Conservation (phyloP, 2,797 vertebrate species). For the Cichlasoma orientale region DNA sequence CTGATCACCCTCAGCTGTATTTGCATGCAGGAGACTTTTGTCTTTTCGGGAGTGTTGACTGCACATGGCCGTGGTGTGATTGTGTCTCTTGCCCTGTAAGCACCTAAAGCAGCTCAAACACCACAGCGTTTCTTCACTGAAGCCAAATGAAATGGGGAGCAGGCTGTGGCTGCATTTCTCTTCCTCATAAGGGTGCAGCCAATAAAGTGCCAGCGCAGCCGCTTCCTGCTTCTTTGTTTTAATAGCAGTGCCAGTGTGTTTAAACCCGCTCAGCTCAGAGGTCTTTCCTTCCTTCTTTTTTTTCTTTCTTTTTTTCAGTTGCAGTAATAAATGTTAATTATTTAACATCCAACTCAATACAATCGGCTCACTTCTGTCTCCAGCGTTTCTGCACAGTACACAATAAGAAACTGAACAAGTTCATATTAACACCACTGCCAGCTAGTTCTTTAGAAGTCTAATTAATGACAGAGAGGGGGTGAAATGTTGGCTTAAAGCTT, state of each 20-base stretch:
- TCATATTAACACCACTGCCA: neutral
- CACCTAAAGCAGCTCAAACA: neutral
- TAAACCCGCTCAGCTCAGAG: too few relatives aligned
- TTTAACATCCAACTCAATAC: neutral
- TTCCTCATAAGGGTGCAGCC: neutral
- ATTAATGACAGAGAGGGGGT: fast-evolving
- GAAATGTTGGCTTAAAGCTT: too few relatives aligned
- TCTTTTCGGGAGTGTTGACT: neutral
- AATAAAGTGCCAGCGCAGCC: neutral
- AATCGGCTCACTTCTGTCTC: neutral
- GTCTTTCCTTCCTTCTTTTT: fast-evolving
- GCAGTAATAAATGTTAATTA: neutral
- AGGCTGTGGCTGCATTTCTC: neutral
- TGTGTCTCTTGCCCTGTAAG: neutral
- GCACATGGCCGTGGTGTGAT: neutral
- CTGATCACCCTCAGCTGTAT: neutral
- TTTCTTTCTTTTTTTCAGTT: neutral
- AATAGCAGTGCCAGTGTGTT: too few relatives aligned
- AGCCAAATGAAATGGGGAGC: neutral
- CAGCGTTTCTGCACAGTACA: neutral
- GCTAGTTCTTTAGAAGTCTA: neutral
- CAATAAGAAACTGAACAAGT: neutral
- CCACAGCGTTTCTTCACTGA: neutral
- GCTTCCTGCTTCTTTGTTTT: too few relatives aligned
- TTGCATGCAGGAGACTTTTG: neutral